Evolutionary conservation across 2,797 vertebrate genomes (phyloP), one percentile per base, ranked within the genome.

Genomic region (Cottoperca gobio): DNA sequence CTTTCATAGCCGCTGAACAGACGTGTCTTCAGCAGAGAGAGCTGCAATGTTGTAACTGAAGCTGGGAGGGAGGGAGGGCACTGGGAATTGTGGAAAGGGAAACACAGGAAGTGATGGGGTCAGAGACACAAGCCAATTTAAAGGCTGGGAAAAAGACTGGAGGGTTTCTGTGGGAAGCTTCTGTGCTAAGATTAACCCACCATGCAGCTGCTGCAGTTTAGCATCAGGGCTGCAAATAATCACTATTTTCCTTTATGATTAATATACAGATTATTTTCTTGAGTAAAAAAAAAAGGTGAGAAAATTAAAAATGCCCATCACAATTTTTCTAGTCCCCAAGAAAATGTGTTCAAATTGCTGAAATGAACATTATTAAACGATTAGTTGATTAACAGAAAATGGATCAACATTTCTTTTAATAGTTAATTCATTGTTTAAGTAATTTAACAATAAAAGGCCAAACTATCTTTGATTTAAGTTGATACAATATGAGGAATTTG

Each of bases 31-130:
- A 78, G 50, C 63, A 61, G 49, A 57, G 59, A 42, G 55, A 40
- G 60, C 45, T 12, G 48, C 50, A 54, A 73, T 43, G 63, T 21
- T 46, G 24, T 0, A 45, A 67, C 43, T 60, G 11, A 10, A 49
- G 8, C 60, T 21, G 42, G 19, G 24, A 19, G 42, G 19, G 24
- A 16, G 23, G 21, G 13, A 13, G 8, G 24, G 10, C 8, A 13
- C 45, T 81, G 81, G 61, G 78, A 79, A 68, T 21, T 77, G 52
- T 78, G 84, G 79, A 23, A 66, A 82, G 39, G 70, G 78, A 76
- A 86, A 78, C 65, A 52, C 82, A 78, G 85, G 85, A 86, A 78
- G 83, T 68, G 70, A 53, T 57, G 39, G 65, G 78, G 82, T 86
- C 78, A 81, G 63, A 65, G 70, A 80, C 17, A 24, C 57, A 8